These are phyloP conservation scores for Arenaria interpres DNA, from an alignment of 2,113 vertebrate species.

Conservation along the genomic window DNA sequence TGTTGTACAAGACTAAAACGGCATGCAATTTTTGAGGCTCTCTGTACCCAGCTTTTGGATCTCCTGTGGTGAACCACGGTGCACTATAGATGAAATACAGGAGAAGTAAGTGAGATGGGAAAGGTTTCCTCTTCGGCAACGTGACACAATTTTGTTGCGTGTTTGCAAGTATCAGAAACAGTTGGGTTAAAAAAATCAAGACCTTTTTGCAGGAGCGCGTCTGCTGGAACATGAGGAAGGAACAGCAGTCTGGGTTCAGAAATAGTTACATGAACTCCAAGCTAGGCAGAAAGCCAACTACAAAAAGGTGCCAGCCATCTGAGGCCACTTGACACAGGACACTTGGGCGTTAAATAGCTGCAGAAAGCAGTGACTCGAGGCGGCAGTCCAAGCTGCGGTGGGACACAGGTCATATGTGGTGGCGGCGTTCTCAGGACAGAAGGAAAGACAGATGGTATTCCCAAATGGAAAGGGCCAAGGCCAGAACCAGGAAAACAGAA, in stretches of 20 bases:
- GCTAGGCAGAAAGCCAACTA: conserved; percentile 50
- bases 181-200: neutral
- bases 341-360: neutral
- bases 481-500: neutral
- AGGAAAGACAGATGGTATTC: conserved; percentile 61
- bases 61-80: neutral
- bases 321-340: conserved; percentile 41
- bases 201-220: neutral
- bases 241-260: conserved; percentile 11
- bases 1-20: conserved; percentile 25
- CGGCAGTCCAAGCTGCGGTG: neutral
- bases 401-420: neutral
- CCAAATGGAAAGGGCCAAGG: conserved; percentile 45
- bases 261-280: conserved; percentile 23
- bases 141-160: neutral
- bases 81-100: neutral
- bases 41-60: neutral
- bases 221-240: neutral
- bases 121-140: neutral
- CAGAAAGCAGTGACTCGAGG: neutral
- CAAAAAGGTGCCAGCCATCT: conserved; percentile 52
- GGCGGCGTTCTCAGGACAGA: conserved; percentile 5
- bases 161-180: neutral
- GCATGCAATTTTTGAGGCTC: neutral
- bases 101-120: conserved; percentile 15